Base-by-base conservation (phyloP, 2,113 vertebrate species). In the Anolis carolinensis region DNA sequence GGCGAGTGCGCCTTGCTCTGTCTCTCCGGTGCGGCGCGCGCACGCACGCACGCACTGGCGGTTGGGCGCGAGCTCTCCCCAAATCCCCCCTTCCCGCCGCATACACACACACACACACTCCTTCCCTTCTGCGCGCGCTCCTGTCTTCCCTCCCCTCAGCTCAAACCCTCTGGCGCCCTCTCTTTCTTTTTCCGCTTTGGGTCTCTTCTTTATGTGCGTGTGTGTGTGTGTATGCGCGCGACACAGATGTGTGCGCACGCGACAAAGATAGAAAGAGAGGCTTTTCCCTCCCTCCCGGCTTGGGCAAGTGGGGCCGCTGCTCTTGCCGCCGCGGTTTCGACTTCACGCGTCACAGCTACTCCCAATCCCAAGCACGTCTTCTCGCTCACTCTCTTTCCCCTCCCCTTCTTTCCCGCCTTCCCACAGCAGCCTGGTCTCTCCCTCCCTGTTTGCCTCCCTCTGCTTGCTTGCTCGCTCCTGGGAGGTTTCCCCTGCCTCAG, bases 361-460 rank as follows among this genome's bases (percentile, higher is more conserved):
- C 39, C 39, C 89, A 89, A 88, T 86, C 72, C 84, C 87, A 3
- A 50, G 93, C 95, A 88, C 91, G 90, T 86, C 93, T 91, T 14
- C 32, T 32, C 36, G 16, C 23, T 21, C 44, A 87, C 25, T 59
- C 30, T 21, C 50, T 5, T 11, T 5, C 20, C 50, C 67, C 27
- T 68, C 68, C 92, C 89, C 18, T 55, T 36, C 8, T 36, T 30
- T 13, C 30, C 16, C 44, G 3, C 32, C 65, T 44, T 91, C 52
- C 92, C 30, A 20, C 78, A 62, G 90, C 80, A 34, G 13, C 52
- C 55, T 34, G 77, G 72, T 36, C 48, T 21, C 14, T 71, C 86
- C 73, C 85, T 74, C 39, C 39, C 39, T 5, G 39, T 44, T 44
- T 44, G 2, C 39, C 5, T 44, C 39, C 39, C 39, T 44, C 39